Base-by-base conservation (phyloP, 2,113 vertebrate genomes). In the Progne subis region DNA sequence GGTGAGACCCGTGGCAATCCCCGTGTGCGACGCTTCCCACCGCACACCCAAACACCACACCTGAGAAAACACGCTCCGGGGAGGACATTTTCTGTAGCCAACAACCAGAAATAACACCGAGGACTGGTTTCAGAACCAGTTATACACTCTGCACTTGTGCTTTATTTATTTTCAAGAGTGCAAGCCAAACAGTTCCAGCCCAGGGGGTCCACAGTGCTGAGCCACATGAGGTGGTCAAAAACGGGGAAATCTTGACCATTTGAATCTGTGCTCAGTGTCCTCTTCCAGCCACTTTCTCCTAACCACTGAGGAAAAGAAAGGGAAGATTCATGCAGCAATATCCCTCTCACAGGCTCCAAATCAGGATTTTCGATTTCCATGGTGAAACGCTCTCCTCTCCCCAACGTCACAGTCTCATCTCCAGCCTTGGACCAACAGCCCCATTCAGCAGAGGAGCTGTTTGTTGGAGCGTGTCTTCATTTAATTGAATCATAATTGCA, bases 51-150 rank as follows among this genome's bases (percentile, higher is more conserved):
- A 55, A 8, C 19, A 65, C n/a, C 1, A 8, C 55, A 18, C 50
- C 44, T 0, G 12, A 79, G 67, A 55, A 61, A 83, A 61, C 21
- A 50, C 26, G 2, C 18, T 29, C 19, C 41, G 77, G 60, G 64
- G 1, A 90, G 92, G 71, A 29, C 63, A 18, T 31, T 31, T 92
- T 37, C 71, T 44, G 32, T 0, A 88, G 56, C 86, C 80, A 71
- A 10, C 14, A 23, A 88, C 72, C 91, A 88, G 94, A 96, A 95
- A 53, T 49, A 86, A 92, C 84, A 46, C 41, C 29, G 24, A 88
- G 32, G 91, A 81, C 77, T 60, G 83, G 64, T 82, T 95, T 64
- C 72, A 86, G 34, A 78, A 94, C 64, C 72, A 82, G 72, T 82
- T n/a, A 21, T 0, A 2, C 44, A 23, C 56, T 49, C 82, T 18